Evolutionary conservation across 2,113 vertebrate species (phyloP), one percentile per base, ranked within the genome.

Genomic region (Rhinoptilus africanus): DNA sequence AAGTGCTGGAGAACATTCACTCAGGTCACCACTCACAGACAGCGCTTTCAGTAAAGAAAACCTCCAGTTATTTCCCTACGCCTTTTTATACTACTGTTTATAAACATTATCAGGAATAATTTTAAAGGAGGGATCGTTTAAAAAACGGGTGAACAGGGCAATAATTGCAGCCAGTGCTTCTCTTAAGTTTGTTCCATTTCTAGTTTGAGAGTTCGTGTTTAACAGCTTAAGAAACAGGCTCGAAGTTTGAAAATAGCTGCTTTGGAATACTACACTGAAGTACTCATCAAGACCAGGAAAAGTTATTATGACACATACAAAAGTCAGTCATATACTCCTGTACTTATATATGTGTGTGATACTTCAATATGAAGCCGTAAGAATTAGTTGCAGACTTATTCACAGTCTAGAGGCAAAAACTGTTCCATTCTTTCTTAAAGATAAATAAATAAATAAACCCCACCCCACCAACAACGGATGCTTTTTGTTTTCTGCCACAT

Each of bases 331-430:
- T 3, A 45, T 1, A 60, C 9, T 54, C 51, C 51, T 88, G 43
- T 20, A 82, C 32, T 75, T 72, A 60, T 0, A 43, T 4, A 27
- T 18, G n/a, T 0, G 0, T 18, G 17, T 9, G 14, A 11, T 12
- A 27, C 0, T 24, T 43, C 35, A 75, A 54, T 15, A 54, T 2
- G 4, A 77, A 83, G 48, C 48, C 48, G 82, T 26, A 73, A 84
- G 27, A 89, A 81, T 16, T 45, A 57, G 37, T 8, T 54, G 28
- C 53, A 53, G 26, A 60, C 19, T 59, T 59, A n/a, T 22, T 47
- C 57, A 30, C 26, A 66, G 32, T 63, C 28, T 30, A 23, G n/a
- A 92, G 43, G 43, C 48, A 85, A 85, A 72, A 82, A 5, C 21
- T 45, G 32, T 26, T 79, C 45, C 18, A 27, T 27, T 81, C 51